These are phyloP conservation scores for Theonella swinhoei DNA, from an alignment of 37 sponge, comb jelly and placozoan species.

Conservation along the genomic window DNA sequence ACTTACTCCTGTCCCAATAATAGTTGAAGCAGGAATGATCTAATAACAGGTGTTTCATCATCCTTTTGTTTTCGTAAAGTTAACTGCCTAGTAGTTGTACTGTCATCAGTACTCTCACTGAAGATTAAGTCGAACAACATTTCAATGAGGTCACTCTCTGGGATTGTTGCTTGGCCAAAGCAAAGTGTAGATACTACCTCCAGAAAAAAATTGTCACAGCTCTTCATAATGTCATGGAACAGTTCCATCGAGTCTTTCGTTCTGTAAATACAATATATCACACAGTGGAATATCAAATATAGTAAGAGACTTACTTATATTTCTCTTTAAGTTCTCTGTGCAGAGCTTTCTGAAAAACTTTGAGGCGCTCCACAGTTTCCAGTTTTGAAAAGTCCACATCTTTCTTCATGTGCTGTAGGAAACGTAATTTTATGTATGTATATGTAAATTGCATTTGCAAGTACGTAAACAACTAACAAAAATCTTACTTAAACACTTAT, in stretches of 20 bases:
- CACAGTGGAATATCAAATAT: too few relatives aligned
- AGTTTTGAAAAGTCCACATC: constrained; percentile 23
- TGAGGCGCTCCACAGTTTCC: constrained; percentile 11
- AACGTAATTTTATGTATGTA: too few relatives aligned
- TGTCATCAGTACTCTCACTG: constrained; percentile 45
- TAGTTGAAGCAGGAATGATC: constrained; percentile 73
- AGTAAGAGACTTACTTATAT: too few relatives aligned
- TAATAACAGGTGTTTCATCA: constrained; percentile 62
- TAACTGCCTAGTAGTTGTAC: constrained; percentile 42
- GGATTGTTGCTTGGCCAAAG: constrained; percentile 55
- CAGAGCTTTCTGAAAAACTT: constrained; percentile 22
- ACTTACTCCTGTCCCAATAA: constrained; percentile 62
- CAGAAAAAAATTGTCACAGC: constrained; percentile 57
- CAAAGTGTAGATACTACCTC: constrained; percentile 79
- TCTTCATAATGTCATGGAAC: neutral
- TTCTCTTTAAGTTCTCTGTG: constrained; percentile 8
- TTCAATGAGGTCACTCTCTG: constrained; percentile 62
- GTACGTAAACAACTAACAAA: too few relatives aligned
- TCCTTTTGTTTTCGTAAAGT: neutral
- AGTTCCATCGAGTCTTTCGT: too few relatives aligned
- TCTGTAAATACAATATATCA: too few relatives aligned
- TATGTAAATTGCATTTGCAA: too few relatives aligned
- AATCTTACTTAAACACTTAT: too few relatives aligned
- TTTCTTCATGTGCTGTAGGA: constrained; percentile 16
- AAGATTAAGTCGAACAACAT: constrained; percentile 61